Evolutionary conservation across 2,113 vertebrate genomes (phyloP), one percentile per base, ranked within the genome.

Genomic region (Benitochromis conjunctus): DNA sequence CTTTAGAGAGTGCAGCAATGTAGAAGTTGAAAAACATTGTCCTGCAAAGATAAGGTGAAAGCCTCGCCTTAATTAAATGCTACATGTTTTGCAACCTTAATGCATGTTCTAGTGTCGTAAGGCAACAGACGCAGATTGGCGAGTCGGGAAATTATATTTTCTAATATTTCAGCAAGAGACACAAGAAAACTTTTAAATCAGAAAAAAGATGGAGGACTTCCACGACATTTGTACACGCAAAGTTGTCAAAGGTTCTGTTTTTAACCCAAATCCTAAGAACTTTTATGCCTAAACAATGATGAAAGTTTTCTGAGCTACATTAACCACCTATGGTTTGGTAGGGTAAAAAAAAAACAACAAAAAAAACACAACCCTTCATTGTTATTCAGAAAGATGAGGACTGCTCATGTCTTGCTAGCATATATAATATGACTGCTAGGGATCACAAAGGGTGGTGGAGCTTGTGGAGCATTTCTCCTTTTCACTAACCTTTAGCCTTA

Each of bases 11-110:
- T 82, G 81, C 34, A 2, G 26, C 18, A 13, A 46, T 43, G 48
- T 16, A 48, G 86, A 26, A 82, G 85, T 43, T 1, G 9, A 64
- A 83, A 87, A 76, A 89, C 85, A 88, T 84, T 93, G 91, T 93
- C 83, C 83, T 26, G 24, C 62, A 26, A 24, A 84, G 86, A 90
- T 92, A 91, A 90, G 80, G 79, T 41, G 4, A 82, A 16, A 76
- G 78, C 21, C 19, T 38, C 16, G 12, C 80, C 80, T n/a, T 34
- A 31, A 79, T 53, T 64, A 19, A 86, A 80, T 34, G 18, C 41
- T 79, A 51, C 81, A 82, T 81, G 62, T 84, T 57, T 80, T 41
- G 64, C 29, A 3, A 10, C 56, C 48, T 85, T 26, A 76, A 38
- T 0, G 41, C 58, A 43, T 26, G 36, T 43, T 81, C 2, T 81